phyloP scores from a whole-genome alignment of 30 jellyfish, hydroid and myxozoan species.

The Nemopilema nomurai region DNA sequence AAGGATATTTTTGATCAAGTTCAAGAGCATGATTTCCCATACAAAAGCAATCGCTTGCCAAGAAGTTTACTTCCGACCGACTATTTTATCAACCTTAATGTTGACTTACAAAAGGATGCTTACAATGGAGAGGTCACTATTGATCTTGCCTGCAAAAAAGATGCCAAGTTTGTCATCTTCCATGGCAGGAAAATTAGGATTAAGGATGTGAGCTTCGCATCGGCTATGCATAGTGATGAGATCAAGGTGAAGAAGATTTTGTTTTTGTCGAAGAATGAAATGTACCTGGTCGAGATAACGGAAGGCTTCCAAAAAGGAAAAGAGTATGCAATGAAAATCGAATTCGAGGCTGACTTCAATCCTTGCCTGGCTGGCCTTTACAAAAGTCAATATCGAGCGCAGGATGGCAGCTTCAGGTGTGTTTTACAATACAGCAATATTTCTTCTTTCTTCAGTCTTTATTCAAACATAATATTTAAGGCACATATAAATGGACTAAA shows the following conservation, averaged over 20 bases:
- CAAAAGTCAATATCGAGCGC: constrained; percentile 74
- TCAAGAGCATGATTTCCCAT: constrained; percentile 67
- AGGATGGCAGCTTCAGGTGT: constrained; percentile 79
- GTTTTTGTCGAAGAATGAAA: constrained; percentile 56
- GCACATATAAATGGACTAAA: background rate
- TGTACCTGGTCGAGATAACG: constrained; percentile 71
- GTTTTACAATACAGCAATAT: background rate
- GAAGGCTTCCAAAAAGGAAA: constrained; percentile 65
- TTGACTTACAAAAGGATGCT: constrained; percentile 60
- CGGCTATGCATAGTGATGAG: constrained; percentile 27
- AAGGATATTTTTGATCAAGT: constrained; percentile 12
- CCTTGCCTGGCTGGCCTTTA: constrained; percentile 85
- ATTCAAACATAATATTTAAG: background rate
- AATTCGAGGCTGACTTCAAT: constrained; percentile 70
- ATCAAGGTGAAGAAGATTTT: constrained; percentile 32
- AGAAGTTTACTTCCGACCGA: constrained; percentile 71
- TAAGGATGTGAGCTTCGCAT: constrained; percentile 38
- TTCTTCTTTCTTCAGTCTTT: background rate
- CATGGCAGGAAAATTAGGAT: constrained; percentile 79
- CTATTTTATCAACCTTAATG: constrained; percentile 60
- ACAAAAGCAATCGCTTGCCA: constrained; percentile 80
- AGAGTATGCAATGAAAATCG: constrained; percentile 55
- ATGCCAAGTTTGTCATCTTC: constrained; percentile 65
- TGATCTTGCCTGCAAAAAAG: constrained; percentile 50
- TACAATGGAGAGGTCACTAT: constrained; percentile 77